A percentile compares a stretch with the other conserved stretches of the same genome.
Conservation (phyloP, 2,888 invertebrate genomes). For the Chironomus riparius region DNA sequence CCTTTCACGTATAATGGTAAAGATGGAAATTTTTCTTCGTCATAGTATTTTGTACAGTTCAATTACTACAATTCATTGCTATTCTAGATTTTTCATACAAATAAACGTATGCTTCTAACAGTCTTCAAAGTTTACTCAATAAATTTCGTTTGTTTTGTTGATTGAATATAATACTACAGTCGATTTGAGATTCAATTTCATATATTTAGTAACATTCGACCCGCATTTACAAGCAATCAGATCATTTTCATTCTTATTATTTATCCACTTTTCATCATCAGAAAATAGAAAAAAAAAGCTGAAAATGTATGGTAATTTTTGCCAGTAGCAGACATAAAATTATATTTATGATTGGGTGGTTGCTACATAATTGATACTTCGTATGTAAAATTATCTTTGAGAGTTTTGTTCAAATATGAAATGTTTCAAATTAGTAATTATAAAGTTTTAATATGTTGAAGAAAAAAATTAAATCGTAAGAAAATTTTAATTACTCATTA, state of each 20-base stretch:
- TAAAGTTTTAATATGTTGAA: too few relatives aligned
- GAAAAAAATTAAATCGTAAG: too few relatives aligned
- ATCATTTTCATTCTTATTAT: not conserved
- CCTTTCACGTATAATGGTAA: not conserved
- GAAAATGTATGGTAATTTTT: too few relatives aligned
- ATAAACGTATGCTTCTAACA: not conserved
- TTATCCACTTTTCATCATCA: not conserved
- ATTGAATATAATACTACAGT: slow-evolving; percentile 14
- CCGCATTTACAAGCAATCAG: slow-evolving; percentile 6
- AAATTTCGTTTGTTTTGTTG: slow-evolving; percentile 24
- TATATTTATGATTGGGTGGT: too few relatives aligned
- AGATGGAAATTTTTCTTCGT: not conserved
- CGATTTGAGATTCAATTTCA: slow-evolving; percentile 10
- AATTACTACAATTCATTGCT: not conserved
- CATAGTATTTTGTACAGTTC: not conserved
- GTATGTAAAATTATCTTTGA: too few relatives aligned
- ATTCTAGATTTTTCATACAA: not conserved
- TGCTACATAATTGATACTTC: too few relatives aligned
- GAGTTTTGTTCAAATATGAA: too few relatives aligned
- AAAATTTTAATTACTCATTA: too few relatives aligned
- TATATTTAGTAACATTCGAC: not conserved
- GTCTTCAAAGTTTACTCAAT: slow-evolving; percentile 21
- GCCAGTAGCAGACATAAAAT: too few relatives aligned
- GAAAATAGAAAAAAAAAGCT: too few relatives aligned
- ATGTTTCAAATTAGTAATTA: too few relatives aligned